Base-by-base conservation (phyloP, 2,888 invertebrate genomes). In the Scaptomyza polygonia region DNA sequence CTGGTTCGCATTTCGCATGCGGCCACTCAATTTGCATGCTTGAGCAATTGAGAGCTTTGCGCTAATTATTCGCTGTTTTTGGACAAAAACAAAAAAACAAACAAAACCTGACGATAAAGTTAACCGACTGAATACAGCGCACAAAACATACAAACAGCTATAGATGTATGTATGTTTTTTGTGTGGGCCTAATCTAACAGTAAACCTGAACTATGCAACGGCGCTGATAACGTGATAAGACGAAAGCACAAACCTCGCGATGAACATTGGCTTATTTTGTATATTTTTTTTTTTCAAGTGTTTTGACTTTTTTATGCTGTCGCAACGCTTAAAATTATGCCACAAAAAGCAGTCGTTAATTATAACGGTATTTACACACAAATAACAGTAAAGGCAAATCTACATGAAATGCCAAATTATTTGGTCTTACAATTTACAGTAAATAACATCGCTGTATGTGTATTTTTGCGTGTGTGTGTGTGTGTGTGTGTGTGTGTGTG, bases 151-250 rank as follows among this genome's bases (percentile, higher is more conserved):
- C 45, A 47, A 9, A 54, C n/a, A 34, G 32, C 25, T 47, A 16
- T 48, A 18, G 32, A 9, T 21, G 5, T 40, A 14, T 53, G 14
- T 47, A n/a, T 4, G 9, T 36, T 16, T 30, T 3, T 6, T 12
- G 36, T 53, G 21, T 36, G 40, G 34, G 16, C 43, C 69, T 80
- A 80, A 77, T 77, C 77, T 72, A 64, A 77, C 68, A 69, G 68
- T 72, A 79, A 72, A 77, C 61, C 61, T 72, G 68, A 77, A 77
- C 77, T 77, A 71, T 79, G 66, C 76, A 75, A 53, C 21, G 44
- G 45, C 48, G 48, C 72, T 79, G 80, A 76, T 79, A 77, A 77
- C 68, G 18, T 77, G 77, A 77, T 77, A 77, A 79, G 68, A 55
- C 40, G 39, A 29, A n/a, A 16, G 8, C 14, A 16, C 7, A 39